Evolutionary conservation across 2,113 vertebrate genomes (phyloP), one percentile per base, ranked within the genome.

Genomic region (Gila orcuttii): DNA sequence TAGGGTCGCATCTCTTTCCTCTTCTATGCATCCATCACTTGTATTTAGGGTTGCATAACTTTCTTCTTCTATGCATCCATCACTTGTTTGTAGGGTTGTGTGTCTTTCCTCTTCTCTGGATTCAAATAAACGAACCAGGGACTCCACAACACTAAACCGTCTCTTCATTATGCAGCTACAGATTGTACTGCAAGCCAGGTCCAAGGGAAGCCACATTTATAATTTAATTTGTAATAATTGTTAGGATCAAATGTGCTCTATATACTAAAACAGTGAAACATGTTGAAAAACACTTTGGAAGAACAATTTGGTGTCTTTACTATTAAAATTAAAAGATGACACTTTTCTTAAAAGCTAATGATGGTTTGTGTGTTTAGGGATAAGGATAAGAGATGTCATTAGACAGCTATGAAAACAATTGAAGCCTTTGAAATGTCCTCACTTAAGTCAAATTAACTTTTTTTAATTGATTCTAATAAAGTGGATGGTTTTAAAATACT

Each of bases 131-230:
- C 3, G 23, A 45, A 45, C 71, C 23, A 5, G 39, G 71, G 39
- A 7, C 39, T 74, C 39, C 71, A 25, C 39, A 74, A 13, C 71
- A 74, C 23, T 45, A 45, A 42, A 47, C 36, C 39, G 11, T 42
- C 71, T 74, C 39, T 74, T 45, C 71, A 74, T 74, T 74, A 42
- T n/a, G 12, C 39, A 74, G 71, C 39, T 25, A 42, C 69, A 73
- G 33, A 73, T 42, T 45, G 11, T 13, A 45, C 71, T 74, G 71
- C 39, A 74, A 74, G 11, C 23, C 47, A 74, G 39, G 23, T 45
- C 39, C 71, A 74, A 6, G 71, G 71, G 4, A 74, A 47, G 71
- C 23, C 23, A 73, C 36, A 42, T 73, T 73, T 45, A 42, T n/a
- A 6, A 42, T 45, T 45, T 0, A 13, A 45, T 74, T 45, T 74